These are phyloP conservation scores for Catocala sponsa DNA, from an alignment of 2,888 invertebrate genomes.

Conservation along the genomic window DNA sequence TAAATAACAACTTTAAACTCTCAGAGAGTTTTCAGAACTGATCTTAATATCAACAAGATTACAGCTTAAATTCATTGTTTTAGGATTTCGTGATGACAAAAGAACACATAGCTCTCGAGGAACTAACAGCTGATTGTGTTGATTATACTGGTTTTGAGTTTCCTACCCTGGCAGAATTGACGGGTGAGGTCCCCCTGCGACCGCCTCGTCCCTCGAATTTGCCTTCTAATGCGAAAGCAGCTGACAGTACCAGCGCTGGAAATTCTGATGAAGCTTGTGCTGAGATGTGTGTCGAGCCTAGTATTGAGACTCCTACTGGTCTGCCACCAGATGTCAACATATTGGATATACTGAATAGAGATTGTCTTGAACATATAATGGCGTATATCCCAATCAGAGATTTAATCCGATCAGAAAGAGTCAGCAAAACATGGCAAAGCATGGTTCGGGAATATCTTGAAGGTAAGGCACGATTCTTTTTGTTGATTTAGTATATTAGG, in stretches of 20 bases:
- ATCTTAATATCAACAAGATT: too few relatives aligned
- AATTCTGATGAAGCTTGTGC: background rate
- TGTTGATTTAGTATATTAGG: background rate
- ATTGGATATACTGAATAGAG: constrained; percentile 85
- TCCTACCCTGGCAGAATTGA: background rate
- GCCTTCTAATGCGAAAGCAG: background rate
- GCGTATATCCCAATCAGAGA: constrained; percentile 83
- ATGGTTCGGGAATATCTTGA: constrained; percentile 84
- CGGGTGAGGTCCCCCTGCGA: background rate
- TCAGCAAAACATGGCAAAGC: constrained; percentile 87
- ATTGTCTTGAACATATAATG: constrained; percentile 87
- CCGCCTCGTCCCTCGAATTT: background rate
- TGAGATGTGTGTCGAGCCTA: background rate
- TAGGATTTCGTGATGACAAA: constrained; percentile 6
- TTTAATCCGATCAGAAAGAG: constrained; percentile 86
- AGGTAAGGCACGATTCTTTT: constrained; percentile 54
- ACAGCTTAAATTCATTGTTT: constrained; percentile 1
- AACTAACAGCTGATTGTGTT: background rate
- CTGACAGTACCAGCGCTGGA: background rate
- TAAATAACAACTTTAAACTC: too few relatives aligned
- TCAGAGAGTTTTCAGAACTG: too few relatives aligned
- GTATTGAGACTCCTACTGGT: constrained; percentile 19
- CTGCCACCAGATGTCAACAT: constrained; percentile 53
- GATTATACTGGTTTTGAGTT: constrained; percentile 2
- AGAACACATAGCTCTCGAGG: background rate